A percentile compares a stretch with the other conserved stretches of the same genome.
These are phyloP conservation scores for Xestia c-nigrum DNA, from an alignment of 2,888 invertebrate genomes.

Conservation along the genomic window DNA sequence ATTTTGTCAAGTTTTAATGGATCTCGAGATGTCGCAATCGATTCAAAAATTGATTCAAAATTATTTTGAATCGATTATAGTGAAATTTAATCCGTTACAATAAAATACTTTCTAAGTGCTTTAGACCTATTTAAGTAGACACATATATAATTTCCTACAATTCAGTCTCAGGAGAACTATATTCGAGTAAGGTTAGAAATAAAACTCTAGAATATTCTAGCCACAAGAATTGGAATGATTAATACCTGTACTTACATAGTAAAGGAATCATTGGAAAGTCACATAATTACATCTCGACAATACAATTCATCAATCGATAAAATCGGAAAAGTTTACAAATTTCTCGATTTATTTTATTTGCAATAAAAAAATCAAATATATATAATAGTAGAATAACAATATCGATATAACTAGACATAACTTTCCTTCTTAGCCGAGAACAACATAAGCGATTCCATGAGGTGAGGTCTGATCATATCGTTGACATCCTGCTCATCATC, in stretches of 20 bases:
- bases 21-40: constrained; percentile 1
- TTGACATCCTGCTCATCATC: constrained; percentile 91
- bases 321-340: neutral
- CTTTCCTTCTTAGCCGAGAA: constrained; percentile 95
- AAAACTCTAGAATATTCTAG: constrained; percentile 38
- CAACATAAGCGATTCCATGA: constrained; percentile 94
- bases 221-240: constrained; percentile 16
- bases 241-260: neutral
- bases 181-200: constrained; percentile 53
- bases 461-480: constrained; percentile 93
- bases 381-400: neutral
- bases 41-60: neutral
- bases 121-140: constrained; percentile 2
- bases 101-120: neutral
- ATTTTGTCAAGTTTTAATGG: constrained; percentile 14
- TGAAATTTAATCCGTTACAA: neutral
- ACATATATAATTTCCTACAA: constrained; percentile 34
- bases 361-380: neutral
- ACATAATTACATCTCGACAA: neutral
- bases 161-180: constrained; percentile 61
- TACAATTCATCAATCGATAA: neutral
- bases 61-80: neutral
- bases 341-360: neutral
- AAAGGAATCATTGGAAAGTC: constrained; percentile 7
- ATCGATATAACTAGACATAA: constrained; percentile 79